These are phyloP conservation scores for Coluber constrictor DNA, from an alignment of 2,797 vertebrate species.

Conservation along the genomic window DNA sequence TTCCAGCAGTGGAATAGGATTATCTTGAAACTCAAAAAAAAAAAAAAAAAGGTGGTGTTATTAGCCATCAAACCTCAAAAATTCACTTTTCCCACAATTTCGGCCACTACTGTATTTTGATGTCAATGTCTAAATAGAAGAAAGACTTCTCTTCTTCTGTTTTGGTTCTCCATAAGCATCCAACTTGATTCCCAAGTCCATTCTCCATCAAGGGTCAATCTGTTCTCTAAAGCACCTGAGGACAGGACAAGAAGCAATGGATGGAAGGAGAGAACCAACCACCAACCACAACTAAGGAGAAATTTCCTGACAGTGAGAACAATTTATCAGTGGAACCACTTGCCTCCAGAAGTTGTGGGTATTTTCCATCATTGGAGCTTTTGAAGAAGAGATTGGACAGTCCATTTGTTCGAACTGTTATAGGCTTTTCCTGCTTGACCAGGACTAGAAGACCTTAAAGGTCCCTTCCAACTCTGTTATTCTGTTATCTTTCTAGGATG, in stretches of 20 bases:
- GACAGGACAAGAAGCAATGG: neutral
- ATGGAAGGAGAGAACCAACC: neutral
- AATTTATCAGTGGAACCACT: neutral
- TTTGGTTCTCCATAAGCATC: neutral
- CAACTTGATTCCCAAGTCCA: neutral
- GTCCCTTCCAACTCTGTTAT: neutral
- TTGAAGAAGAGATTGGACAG: neutral
- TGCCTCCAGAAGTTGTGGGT: accelerated
- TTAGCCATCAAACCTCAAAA: no score
- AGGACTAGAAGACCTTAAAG: neutral
- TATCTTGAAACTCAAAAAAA: no score
- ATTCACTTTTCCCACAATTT: no score
- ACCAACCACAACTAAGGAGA: no score
- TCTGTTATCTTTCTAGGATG: neutral
- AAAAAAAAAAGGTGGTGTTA: no score
- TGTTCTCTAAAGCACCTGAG: neutral
- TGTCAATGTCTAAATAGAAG: no score
- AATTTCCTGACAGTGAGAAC: neutral
- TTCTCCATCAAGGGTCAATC: neutral
- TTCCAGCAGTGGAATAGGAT: no score
- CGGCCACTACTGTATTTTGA: no score
- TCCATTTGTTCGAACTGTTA: neutral
- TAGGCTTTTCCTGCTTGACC: neutral
- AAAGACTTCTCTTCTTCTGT: no score
- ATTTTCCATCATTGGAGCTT: neutral